These are phyloP conservation scores for Bufo gargarizans DNA, from an alignment of 2,113 vertebrate genomes.

Conservation along the genomic window DNA sequence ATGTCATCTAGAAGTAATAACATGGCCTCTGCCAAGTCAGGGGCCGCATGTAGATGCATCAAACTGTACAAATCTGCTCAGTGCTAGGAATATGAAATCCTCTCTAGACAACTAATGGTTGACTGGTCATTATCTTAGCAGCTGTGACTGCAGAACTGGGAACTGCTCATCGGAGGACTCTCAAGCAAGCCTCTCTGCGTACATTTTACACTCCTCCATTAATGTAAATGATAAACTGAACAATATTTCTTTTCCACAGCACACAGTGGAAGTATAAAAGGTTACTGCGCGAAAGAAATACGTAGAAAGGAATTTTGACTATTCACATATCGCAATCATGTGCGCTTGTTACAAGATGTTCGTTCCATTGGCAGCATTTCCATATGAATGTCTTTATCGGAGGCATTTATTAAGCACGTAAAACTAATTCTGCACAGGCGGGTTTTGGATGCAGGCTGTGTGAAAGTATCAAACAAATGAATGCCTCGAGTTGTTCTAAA, in stretches of 20 bases:
- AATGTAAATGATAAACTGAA: constrained; percentile 3
- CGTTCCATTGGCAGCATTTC: constrained; percentile 34
- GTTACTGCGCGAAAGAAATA: constrained; percentile 22
- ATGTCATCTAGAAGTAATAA: constrained; percentile 72
- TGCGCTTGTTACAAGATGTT: constrained; percentile 18
- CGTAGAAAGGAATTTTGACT: constrained; percentile 41
- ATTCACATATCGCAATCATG: constrained; percentile 35
- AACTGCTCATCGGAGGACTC: constrained; percentile 64
- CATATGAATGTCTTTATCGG: constrained; percentile 50
- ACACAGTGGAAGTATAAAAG: constrained; percentile 46
- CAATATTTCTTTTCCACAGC: constrained; percentile 52
- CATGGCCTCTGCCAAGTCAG: constrained; percentile 63
- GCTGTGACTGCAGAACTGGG: constrained; percentile 66
- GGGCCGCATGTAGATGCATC: constrained; percentile 64
- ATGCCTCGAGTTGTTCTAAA: constrained; percentile 23
- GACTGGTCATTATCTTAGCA: constrained; percentile 67
- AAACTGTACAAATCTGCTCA: constrained; percentile 64
- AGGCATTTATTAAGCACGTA: constrained; percentile 50
- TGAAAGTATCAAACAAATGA: constrained; percentile 24
- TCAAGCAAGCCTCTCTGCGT: constrained; percentile 33
- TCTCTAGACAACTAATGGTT: constrained; percentile 62
- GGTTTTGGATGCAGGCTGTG: not conserved
- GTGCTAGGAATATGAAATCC: constrained; percentile 67
- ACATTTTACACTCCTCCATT: constrained; percentile 31
- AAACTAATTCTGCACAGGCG: constrained; percentile 23